Evolutionary conservation across 1,140 invertebrate species (phyloP).

Genomic region (Anadara kagoshimensis): DNA sequence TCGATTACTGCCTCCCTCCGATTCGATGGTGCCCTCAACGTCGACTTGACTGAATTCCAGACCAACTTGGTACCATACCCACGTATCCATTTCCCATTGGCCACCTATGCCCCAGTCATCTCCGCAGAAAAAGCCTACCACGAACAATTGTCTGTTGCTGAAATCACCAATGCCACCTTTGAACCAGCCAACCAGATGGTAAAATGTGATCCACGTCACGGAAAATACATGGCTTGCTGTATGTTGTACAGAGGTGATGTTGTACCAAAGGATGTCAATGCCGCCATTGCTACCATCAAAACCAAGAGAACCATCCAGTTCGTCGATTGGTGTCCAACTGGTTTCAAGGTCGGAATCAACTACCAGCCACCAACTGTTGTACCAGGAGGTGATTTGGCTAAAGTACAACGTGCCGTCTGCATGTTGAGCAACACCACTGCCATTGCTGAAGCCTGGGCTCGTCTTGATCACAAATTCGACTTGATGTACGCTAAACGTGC

Average conservation of each 20-base stretch:
- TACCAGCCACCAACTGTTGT: constrained; percentile 85
- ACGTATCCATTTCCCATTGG: constrained; percentile 70
- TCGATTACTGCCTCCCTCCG: constrained; percentile 89
- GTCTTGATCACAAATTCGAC: constrained; percentile 79
- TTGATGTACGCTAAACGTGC: constrained; percentile 78
- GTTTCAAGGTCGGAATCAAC: constrained; percentile 62
- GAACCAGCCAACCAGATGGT: constrained; percentile 94
- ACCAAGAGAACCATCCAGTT: constrained; percentile 77
- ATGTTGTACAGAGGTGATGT: constrained; percentile 71
- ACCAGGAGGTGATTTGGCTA: constrained; percentile 84
- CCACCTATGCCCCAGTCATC: constrained; percentile 69
- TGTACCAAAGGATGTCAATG: constrained; percentile 88
- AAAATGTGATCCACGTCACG: constrained; percentile 90
- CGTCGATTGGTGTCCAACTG: constrained; percentile 63
- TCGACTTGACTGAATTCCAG: constrained; percentile 82
- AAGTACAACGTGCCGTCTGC: constrained; percentile 73
- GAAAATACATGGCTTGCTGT: constrained; percentile 83
- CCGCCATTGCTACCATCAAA: constrained; percentile 89
- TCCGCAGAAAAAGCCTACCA: constrained; percentile 72
- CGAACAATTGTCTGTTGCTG: constrained; percentile 72
- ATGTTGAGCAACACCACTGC: constrained; percentile 88
- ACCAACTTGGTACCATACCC: constrained; percentile 79
- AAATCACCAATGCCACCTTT: constrained; percentile 87
- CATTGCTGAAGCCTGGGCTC: constrained; percentile 82
- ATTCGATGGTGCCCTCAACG: constrained; percentile 84